Base-by-base conservation (phyloP, 2,888 invertebrate genomes). In the Aphrophora alni region DNA sequence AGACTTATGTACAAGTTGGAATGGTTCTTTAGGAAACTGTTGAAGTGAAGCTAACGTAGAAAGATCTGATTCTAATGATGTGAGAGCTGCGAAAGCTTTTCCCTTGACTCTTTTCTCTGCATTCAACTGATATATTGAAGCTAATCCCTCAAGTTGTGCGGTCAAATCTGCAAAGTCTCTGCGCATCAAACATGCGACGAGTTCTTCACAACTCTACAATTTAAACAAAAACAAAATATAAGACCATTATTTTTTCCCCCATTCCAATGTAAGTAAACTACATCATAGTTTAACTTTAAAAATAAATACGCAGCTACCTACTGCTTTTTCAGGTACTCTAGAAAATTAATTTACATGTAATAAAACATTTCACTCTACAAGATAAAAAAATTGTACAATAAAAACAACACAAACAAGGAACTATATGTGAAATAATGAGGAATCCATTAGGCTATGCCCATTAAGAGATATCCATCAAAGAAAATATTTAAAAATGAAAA, bases 71-170 rank as follows among this genome's bases (percentile, higher is more conserved):
- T 98, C 98, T 85, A 98, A 90, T 38, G 97, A 96, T 87, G 97
- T 96, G 77, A 98, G 89, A 17, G 98, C 97, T 86, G 95, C 94
- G 87, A 96, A 98, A 1, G 97, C 97, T 90, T 98, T 97, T 84
- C 94, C 95, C 89, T 97, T 98, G 10, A 97, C 93, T 89, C 97
- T 97, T 87, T 97, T 97, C 87, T 98, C 98, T 12, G 97, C 97
- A 89, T 96, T 97, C 14, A 98, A 90, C 87, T 97, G 96, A 88
- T 98, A 98, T 81, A 98, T 97, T 21, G 97, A 95, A 25, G 95
- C 94, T 25, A 97, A 91, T 0, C 97, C 91, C 88, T 98, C 97
- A n/a, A 98, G 88, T 88, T 98, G 98, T 8, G 94, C 93, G 0
- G 97, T 95, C 87, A 98, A 97, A 88, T 97, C 97, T 1, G 94